phyloP scores from a whole-genome alignment of 2,888 invertebrate species.

The Horisme vitalbata region DNA sequence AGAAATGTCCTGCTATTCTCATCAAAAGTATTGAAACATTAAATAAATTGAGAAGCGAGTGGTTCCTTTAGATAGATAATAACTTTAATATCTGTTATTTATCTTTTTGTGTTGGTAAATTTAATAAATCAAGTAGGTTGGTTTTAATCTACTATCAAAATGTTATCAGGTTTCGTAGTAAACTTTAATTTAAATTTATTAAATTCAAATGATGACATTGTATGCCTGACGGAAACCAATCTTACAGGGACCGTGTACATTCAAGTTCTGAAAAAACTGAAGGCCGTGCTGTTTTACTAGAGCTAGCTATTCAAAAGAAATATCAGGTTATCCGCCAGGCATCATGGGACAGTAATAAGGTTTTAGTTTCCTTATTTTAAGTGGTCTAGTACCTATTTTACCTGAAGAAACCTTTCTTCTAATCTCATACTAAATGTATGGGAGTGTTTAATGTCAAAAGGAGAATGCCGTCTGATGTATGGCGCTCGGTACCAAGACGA shows the following conservation, averaged over 20 bases:
- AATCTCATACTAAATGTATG: too few relatives aligned
- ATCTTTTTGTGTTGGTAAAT: neutral
- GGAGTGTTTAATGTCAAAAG: too few relatives aligned
- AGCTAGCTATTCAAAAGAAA: conserved; percentile 16
- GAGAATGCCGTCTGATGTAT: too few relatives aligned
- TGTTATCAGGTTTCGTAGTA: conserved; percentile 8
- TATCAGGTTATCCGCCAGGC: conserved; percentile 18
- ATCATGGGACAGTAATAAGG: conserved; percentile 18
- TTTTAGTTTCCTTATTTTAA: too few relatives aligned
- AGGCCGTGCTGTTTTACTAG: conserved; percentile 22
- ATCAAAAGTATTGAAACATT: conserved; percentile 12
- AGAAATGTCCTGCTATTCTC: conserved; percentile 7
- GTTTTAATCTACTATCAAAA: conserved; percentile 13
- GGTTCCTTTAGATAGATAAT: neutral
- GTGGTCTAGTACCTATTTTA: too few relatives aligned
- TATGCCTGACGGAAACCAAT: conserved; percentile 26
- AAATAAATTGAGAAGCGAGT: neutral
- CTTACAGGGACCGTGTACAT: conserved; percentile 14
- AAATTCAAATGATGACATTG: conserved; percentile 14
- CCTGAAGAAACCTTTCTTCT: too few relatives aligned
- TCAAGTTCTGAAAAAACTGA: conserved; percentile 10
- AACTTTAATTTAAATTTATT: conserved; percentile 13
- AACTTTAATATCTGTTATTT: neutral
- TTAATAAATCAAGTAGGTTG: neutral
- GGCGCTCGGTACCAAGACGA: too few relatives aligned